phyloP scores from a whole-genome alignment of 2,797 vertebrate genomes.

The Gobionotothen gibberifrons region DNA sequence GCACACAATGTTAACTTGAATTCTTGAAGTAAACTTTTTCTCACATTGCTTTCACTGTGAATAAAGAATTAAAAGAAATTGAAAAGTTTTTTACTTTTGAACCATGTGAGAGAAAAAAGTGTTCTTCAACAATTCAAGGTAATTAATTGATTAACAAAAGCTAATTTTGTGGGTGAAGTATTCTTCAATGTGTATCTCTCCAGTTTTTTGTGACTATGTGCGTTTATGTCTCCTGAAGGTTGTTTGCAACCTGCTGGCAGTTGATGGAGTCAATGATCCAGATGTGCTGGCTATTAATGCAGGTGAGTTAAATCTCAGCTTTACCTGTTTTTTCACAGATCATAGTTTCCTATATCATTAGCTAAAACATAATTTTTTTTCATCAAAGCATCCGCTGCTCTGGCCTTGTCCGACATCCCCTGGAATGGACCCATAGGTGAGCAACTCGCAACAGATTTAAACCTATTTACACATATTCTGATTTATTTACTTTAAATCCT shows the following conservation, averaged over 20 bases:
- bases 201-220: neutral
- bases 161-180: too few relatives aligned
- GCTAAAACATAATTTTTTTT: constrained; percentile 26
- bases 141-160: too few relatives aligned
- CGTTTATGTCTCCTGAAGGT: constrained; percentile 46
- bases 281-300: constrained; percentile 96
- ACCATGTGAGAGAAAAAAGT: too few relatives aligned
- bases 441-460: constrained; percentile 30
- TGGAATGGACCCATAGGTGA: constrained; percentile 97
- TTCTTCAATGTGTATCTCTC: neutral
- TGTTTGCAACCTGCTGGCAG: constrained; percentile 96
- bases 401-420: constrained; percentile 96
- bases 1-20: too few relatives aligned
- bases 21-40: too few relatives aligned
- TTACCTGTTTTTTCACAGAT: neutral
- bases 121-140: too few relatives aligned
- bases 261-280: constrained; percentile 95
- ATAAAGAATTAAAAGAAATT: too few relatives aligned
- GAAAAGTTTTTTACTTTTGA: too few relatives aligned
- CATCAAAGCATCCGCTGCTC: constrained; percentile 91
- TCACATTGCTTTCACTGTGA: too few relatives aligned
- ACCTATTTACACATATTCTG: neutral
- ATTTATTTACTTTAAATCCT: neutral
- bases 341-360: neutral
- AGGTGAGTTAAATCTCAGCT: constrained; percentile 81